These are phyloP conservation scores for Hyposoter didymator DNA, from an alignment of 2,888 invertebrate genomes.

Conservation along the genomic window DNA sequence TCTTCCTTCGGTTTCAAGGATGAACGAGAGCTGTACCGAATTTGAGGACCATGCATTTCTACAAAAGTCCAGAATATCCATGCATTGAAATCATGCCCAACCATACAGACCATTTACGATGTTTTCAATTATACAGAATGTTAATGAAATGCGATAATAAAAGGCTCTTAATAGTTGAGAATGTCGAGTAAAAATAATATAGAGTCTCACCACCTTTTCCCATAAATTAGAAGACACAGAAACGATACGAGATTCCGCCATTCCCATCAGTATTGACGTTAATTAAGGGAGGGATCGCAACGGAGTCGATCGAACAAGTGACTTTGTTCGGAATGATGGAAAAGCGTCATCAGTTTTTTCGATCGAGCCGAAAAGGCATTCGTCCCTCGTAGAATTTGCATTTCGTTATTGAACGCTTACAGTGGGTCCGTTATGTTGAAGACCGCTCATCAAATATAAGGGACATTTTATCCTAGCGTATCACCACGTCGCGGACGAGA, in stretches of 20 bases:
- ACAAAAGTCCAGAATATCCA: neutral
- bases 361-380: neutral
- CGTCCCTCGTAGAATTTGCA: constrained; percentile 61
- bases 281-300: neutral
- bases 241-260: neutral
- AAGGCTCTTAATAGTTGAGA: neutral
- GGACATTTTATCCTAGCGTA: constrained; percentile 57
- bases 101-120: neutral
- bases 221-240: neutral
- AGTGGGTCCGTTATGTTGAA: constrained; percentile 14
- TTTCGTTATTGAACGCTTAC: constrained; percentile 64
- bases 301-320: neutral
- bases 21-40: constrained; percentile 53
- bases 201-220: neutral
- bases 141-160: constrained; percentile 20
- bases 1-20: constrained; percentile 47
- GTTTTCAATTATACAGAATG: constrained; percentile 17
- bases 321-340: neutral
- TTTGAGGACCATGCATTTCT: constrained; percentile 29
- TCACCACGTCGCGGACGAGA: constrained; percentile 26
- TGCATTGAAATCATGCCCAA: neutral
- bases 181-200: neutral
- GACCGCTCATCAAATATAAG: constrained; percentile 10
- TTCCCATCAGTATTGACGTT: neutral
- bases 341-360: neutral